phyloP scores from a whole-genome alignment of 2,888 invertebrate species.

The Lycocerus yunnanus region DNA sequence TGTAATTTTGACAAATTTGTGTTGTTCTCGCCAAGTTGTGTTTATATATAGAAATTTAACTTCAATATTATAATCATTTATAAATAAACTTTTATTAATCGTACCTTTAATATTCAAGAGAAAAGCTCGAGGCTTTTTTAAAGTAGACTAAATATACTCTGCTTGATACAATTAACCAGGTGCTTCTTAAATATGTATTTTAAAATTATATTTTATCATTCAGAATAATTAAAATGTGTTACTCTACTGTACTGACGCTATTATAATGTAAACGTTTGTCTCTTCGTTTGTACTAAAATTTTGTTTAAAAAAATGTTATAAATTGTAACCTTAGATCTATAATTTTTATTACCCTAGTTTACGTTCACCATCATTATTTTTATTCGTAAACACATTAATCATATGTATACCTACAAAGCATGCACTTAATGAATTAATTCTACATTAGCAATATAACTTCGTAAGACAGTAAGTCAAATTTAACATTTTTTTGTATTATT shows the following conservation, averaged over 20 bases:
- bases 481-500: not conserved
- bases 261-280: not conserved
- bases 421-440: not conserved
- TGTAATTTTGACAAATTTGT: not conserved
- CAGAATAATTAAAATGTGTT: not conserved
- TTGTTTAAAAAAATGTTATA: not conserved
- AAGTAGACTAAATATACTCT: constrained; percentile 3
- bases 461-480: not conserved
- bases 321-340: not conserved
- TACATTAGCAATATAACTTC: not conserved
- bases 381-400: not conserved
- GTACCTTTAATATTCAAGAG: not conserved
- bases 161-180: not conserved
- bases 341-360: not conserved
- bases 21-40: not conserved
- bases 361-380: not conserved
- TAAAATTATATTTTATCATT: not conserved
- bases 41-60: not conserved
- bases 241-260: not conserved
- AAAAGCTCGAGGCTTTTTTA: not conserved
- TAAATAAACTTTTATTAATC: not conserved
- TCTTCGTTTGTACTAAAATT: not conserved
- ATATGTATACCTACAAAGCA: not conserved
- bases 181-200: not conserved
- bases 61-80: not conserved